Evolutionary conservation across 30 jellyfish, hydroid and myxozoan genomes (phyloP).

Genomic region (Sanderia malayensis): DNA sequence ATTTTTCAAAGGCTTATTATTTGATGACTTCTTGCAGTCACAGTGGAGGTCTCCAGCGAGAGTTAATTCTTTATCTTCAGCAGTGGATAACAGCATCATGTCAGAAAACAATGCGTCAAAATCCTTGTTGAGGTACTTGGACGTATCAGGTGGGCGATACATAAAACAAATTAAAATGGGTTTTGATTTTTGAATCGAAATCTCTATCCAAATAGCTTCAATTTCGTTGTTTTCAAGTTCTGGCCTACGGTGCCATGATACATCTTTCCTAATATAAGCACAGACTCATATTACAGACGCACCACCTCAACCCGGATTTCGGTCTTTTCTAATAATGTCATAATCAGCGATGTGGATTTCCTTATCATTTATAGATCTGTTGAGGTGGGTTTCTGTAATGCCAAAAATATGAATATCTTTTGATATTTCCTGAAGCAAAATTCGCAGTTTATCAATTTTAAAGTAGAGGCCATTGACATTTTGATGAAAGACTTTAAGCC

Average conservation of each 20-base stretch:
- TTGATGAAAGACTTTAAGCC: too few relatives aligned
- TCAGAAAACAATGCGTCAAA: slow-evolving; percentile 10
- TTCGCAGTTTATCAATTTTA: too few relatives aligned
- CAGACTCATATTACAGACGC: too few relatives aligned
- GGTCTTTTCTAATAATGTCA: too few relatives aligned
- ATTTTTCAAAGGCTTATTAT: slow-evolving; percentile 35
- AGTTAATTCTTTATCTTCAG: slow-evolving; percentile 22
- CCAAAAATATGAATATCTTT: too few relatives aligned
- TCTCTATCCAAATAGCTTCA: slow-evolving; percentile 42
- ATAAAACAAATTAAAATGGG: slow-evolving; percentile 44
- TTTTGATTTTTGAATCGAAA: slow-evolving; percentile 36
- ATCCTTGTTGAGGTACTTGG: slow-evolving; percentile 13
- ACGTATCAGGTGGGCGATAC: slow-evolving; percentile 47
- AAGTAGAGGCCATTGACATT: too few relatives aligned
- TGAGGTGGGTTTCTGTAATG: too few relatives aligned
- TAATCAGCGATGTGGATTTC: too few relatives aligned
- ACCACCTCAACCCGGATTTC: too few relatives aligned
- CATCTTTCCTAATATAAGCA: neutral
- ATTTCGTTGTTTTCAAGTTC: neutral
- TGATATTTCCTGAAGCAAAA: too few relatives aligned
- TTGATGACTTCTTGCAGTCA: slow-evolving; percentile 31
- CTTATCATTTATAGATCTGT: too few relatives aligned
- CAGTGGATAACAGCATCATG: slow-evolving; percentile 16
- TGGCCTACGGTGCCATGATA: neutral
- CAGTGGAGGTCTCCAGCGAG: slow-evolving; percentile 36